A percentile compares a stretch with the other conserved stretches of the same genome.
Conservation (phyloP, 2,888 invertebrate species). For the Hesperia comma region DNA sequence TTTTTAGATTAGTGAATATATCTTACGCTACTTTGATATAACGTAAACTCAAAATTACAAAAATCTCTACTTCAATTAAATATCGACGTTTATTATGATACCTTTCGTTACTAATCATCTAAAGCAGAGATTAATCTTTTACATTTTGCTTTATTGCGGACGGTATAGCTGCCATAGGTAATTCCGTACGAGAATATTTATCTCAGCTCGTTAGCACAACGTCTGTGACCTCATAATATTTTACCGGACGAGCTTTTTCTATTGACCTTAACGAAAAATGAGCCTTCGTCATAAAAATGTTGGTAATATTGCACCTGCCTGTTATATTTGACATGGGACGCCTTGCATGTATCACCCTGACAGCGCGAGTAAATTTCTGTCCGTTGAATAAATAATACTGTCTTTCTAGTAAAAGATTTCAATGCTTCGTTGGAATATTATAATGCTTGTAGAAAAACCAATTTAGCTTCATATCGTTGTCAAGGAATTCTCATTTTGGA, state of each 20-base stretch:
- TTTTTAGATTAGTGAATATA: too few relatives aligned
- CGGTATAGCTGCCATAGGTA: not conserved
- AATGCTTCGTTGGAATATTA: not conserved
- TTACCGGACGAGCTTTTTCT: conserved; percentile 21
- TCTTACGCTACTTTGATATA: too few relatives aligned
- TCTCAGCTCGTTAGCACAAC: conserved; percentile 28
- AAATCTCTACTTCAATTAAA: too few relatives aligned
- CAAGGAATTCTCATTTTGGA: not conserved
- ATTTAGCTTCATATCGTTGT: not conserved
- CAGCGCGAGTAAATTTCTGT: conserved; percentile 76
- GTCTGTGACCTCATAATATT: conserved; percentile 24
- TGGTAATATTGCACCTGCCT: conserved; percentile 74
- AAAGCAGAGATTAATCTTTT: too few relatives aligned
- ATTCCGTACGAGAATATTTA: conserved; percentile 27
- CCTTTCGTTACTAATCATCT: too few relatives aligned
- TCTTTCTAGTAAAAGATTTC: conserved; percentile 48
- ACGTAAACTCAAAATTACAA: too few relatives aligned
- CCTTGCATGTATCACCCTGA: conserved; percentile 78
- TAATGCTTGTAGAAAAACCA: not conserved
- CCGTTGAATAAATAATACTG: conserved; percentile 75
- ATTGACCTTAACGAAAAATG: conserved; percentile 51
- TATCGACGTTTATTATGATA: too few relatives aligned
- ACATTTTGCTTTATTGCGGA: not conserved
- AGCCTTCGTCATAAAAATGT: conserved; percentile 59
- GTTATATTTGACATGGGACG: conserved; percentile 74